phyloP scores from a whole-genome alignment of 2,797 vertebrate species.

The Clarias pachynema region DNA sequence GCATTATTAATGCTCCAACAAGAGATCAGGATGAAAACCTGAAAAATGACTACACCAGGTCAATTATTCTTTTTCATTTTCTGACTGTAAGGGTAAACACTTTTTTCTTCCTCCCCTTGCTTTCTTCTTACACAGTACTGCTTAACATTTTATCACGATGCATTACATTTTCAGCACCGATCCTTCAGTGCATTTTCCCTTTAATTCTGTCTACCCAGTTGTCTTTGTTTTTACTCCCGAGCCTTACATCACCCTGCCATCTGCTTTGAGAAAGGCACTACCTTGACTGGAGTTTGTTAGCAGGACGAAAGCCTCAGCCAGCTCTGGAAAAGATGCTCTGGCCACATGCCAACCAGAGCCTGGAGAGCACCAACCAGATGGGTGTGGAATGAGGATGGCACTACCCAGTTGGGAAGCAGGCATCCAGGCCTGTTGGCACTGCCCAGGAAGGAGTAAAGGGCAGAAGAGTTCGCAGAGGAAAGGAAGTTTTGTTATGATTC shows the following conservation, averaged over 20 bases:
- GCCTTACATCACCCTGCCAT: constrained; percentile 61
- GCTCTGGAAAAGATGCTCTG: constrained; percentile 63
- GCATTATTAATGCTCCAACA: constrained; percentile 4
- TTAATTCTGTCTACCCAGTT: constrained; percentile 29
- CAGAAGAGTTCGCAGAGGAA: constrained; percentile 24
- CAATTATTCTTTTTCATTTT: background rate
- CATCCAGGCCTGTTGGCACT: constrained; percentile 30
- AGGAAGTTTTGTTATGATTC: background rate
- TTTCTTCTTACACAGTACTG: background rate
- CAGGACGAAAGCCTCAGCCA: constrained; percentile 65
- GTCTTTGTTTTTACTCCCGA: constrained; percentile 47
- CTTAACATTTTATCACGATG: constrained; percentile 35
- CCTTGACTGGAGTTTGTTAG: constrained; percentile 62
- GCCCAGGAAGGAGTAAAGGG: constrained; percentile 37
- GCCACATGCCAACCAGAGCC: constrained; percentile 62
- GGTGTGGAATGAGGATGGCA: constrained; percentile 63
- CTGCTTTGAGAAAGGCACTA: constrained; percentile 67
- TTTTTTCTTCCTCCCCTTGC: background rate
- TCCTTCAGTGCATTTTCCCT: constrained; percentile 27
- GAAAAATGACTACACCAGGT: constrained; percentile 17
- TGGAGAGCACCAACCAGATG: constrained; percentile 63
- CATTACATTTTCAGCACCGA: constrained; percentile 12
- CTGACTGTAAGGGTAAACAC: background rate
- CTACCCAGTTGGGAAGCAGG: constrained; percentile 42
- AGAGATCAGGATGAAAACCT: constrained; percentile 7